These are phyloP conservation scores for Pandemis cinnamomeana DNA, from an alignment of 2,888 invertebrate genomes.

Conservation along the genomic window DNA sequence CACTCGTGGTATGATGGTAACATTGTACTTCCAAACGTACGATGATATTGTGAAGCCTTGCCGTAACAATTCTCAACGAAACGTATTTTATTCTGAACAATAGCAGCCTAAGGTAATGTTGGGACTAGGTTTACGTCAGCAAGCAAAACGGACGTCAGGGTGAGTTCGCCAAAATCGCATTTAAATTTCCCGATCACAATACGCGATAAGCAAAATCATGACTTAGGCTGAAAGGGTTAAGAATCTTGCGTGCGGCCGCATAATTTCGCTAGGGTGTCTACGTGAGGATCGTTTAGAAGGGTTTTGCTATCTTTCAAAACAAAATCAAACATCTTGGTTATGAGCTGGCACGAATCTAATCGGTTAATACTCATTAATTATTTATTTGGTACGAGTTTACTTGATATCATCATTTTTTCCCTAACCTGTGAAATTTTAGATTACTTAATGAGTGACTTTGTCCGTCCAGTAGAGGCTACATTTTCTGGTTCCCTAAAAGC, in stretches of 20 bases:
- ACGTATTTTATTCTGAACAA: constrained; percentile 48
- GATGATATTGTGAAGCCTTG: constrained; percentile 20
- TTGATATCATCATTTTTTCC: background rate
- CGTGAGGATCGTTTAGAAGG: constrained; percentile 48
- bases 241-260: constrained; percentile 80
- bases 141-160: constrained; percentile 64
- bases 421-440: background rate
- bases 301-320: constrained; percentile 12
- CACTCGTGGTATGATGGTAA: background rate
- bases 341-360: constrained; percentile 5
- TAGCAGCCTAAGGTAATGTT: constrained; percentile 31
- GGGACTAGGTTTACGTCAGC: constrained; percentile 30
- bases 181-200: constrained; percentile 79
- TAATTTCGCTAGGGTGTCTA: constrained; percentile 74
- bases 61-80: constrained; percentile 62
- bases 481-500: constrained; percentile 72
- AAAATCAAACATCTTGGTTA: background rate
- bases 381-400: too few species aligned
- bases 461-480: constrained; percentile 59
- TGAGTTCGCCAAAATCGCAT: constrained; percentile 75
- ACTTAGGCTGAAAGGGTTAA: constrained; percentile 79
- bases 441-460: constrained; percentile 47
- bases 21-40: constrained; percentile 13
- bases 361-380: background rate
- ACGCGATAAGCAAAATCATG: constrained; percentile 82